Evolutionary conservation across 2,113 vertebrate species (phyloP), one percentile per base, ranked within the genome.

Genomic region (Notiomystis cincta): DNA sequence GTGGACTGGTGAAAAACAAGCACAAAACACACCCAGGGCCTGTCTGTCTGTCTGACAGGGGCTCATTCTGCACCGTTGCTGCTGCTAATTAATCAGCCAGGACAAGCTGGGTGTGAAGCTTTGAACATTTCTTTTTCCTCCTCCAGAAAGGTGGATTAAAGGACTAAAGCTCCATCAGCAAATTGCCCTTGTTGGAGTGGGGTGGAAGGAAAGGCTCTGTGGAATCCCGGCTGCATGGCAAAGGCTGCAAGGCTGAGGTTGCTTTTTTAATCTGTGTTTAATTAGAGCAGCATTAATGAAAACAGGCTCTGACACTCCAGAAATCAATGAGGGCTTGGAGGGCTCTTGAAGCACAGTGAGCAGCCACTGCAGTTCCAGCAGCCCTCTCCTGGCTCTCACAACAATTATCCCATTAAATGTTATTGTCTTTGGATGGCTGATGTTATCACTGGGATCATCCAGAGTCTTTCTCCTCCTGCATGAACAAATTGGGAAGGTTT

Each of bases 281-380:
- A 91, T 95, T 95, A 88, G 78, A 51, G 87, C 48, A 89, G 79
- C 48, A 5, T 93, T 95, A 93, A 72, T 91, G 81, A 72, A 84
- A 92, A 61, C 72, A 83, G 80, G 23, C 58, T 75, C 90, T 81
- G 90, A 77, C 73, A 62, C 57, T 65, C 42, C 86, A 86, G 90
- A 77, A 86, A 60, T 44, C 64, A 82, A 7, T 62, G 80, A 75
- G 47, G 38, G 13, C 56, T 83, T 79, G 81, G 82, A 94, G 87
- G 64, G n/a, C 82, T 85, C 90, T 80, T 83, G 53, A 73, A 81
- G 42, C 71, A 13, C 90, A 78, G 66, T 60, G 57, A 90, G 75
- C 45, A 67, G 23, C 56, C 62, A 7, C 22, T 82, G 82, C 58
- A 18, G 38, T 77, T 81, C 78, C 93, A 84, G 92, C 88, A 75